Evolutionary conservation across 2,113 vertebrate genomes (phyloP), one percentile per base, ranked within the genome.

Genomic region (Rattus rattus): DNA sequence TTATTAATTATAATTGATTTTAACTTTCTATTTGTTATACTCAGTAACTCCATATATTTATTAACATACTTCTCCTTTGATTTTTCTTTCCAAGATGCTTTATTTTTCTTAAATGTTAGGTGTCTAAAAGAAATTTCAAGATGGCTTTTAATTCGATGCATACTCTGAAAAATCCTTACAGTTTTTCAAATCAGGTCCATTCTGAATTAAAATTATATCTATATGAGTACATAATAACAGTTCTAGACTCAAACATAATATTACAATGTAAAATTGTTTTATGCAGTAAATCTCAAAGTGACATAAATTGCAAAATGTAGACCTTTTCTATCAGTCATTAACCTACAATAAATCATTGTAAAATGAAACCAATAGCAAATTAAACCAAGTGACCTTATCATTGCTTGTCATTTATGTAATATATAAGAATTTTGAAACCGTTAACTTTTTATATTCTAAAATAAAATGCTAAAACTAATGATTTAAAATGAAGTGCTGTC

Each of bases 281-380:
- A 89, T 91, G 52, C 54, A 95, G 91, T 97, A 97, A 98, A 97
- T 97, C 52, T 86, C 20, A 88, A 98, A 96, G 47, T 96, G 65
- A 96, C 94, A 20, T 92, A 54, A 97, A 97, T 93, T 86, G 65
- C 76, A 95, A 97, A 95, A 97, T 69, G 61, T 94, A 94, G 80
- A 88, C n/a, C 76, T 97, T 89, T 97, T 11, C 14, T 95, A 88
- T 96, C 97, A 91, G 54, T 92, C 88, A 97, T 89, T 97, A 94
- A 95, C 56, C 47, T 85, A 17, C 77, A 96, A 96, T 97, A 98
- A 98, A 98, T 97, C 94, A 98, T 96, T 95, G 59, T 85, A 90
- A 94, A 96, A 95, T 95, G n/a, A 98, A 97, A 96, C 95, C 85
- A 95, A 97, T 83, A 95, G 85, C 56, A 97, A 97, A 97, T 94